Evolutionary conservation across 2,113 vertebrate genomes (phyloP), one percentile per base, ranked within the genome.

Genomic region (Chunga burmeisteri): DNA sequence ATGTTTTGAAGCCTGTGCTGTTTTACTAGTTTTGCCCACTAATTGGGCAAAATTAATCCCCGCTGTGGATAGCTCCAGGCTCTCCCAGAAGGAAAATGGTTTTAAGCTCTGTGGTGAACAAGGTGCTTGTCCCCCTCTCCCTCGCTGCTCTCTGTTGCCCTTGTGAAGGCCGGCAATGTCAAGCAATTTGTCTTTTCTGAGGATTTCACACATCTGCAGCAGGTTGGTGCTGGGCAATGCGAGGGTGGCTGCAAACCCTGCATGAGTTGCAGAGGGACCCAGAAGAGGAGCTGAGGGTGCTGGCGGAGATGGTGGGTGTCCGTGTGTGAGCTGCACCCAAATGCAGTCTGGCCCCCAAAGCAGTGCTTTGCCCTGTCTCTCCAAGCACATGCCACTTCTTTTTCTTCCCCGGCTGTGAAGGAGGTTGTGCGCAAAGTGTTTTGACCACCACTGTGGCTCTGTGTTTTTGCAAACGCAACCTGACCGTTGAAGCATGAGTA

Each of bases 291-390:
- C 87, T 34, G 53, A 29, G 55, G 55, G 17, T 27, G 62, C 78
- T 58, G 70, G 38, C 0, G 6, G 21, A 46, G 53, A 16, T 22
- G 36, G 27, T 12, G 63, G 21, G 29, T 56, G 59, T 18, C 78
- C 19, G 2, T 26, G 13, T 6, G 34, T 14, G 55, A 73, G 38
- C 32, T 23, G 21, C 42, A 42, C 34, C 34, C 23, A 29, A 26
- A 46, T 2, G 1, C 20, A 32, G 27, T 27, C 49, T 34, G 32
- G 40, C 27, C 58, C 40, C 17, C 0, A 0, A 40, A 66, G 66
- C 18, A 5, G 36, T 27, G 30, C 27, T 40, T 65, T 32, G 42
- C 16, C 34, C 36, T 4, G 1, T 49, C 59, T 85, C 32, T 47
- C 34, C 10, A 50, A 27, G 23, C 42, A 18, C 8, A 6, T 3